A percentile compares a stretch with the other conserved stretches of the same genome.
These are phyloP conservation scores for Euplagia quadripunctaria DNA, from an alignment of 2,888 invertebrate genomes.

Conservation along the genomic window DNA sequence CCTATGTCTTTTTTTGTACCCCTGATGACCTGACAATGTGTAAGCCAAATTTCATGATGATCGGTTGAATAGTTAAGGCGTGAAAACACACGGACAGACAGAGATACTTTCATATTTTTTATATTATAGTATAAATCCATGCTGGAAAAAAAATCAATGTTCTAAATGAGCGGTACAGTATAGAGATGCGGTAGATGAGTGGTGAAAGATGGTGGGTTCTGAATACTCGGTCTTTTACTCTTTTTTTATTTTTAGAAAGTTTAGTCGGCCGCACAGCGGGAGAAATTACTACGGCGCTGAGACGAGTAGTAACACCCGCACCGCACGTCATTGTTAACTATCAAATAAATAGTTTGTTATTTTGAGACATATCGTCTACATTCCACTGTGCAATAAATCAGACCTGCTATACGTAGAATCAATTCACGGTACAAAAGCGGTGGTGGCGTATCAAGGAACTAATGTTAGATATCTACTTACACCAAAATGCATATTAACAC, in stretches of 20 bases:
- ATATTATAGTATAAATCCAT: conserved; percentile 45
- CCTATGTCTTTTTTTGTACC: background rate
- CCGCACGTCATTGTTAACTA: conserved; percentile 76
- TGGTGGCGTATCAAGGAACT: conserved; percentile 52
- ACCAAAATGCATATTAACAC: conserved; percentile 66
- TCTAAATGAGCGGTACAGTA: conserved; percentile 59
- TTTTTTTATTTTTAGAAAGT: conserved; percentile 86
- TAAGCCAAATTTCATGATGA: conserved; percentile 30
- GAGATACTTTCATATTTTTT: background rate
- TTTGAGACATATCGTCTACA: conserved; percentile 46
- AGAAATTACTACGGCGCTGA: conserved; percentile 79
- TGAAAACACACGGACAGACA: background rate
- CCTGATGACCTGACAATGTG: background rate
- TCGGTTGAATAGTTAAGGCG: background rate
- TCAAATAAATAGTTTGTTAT: conserved; percentile 57
- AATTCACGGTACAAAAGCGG: conserved; percentile 5
- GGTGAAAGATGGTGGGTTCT: conserved; percentile 84
- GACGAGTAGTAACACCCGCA: conserved; percentile 72
- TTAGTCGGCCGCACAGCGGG: conserved; percentile 81
- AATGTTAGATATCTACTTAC: conserved; percentile 58
- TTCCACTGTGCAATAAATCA: conserved; percentile 25
- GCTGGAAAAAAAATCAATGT: conserved; percentile 47
- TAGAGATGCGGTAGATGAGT: conserved; percentile 77
- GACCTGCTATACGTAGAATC: conserved; percentile 10
- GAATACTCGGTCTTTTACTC: conserved; percentile 83